Conservation (phyloP, 2,888 invertebrate genomes). For the Tenthredo scrophulariae region DNA sequence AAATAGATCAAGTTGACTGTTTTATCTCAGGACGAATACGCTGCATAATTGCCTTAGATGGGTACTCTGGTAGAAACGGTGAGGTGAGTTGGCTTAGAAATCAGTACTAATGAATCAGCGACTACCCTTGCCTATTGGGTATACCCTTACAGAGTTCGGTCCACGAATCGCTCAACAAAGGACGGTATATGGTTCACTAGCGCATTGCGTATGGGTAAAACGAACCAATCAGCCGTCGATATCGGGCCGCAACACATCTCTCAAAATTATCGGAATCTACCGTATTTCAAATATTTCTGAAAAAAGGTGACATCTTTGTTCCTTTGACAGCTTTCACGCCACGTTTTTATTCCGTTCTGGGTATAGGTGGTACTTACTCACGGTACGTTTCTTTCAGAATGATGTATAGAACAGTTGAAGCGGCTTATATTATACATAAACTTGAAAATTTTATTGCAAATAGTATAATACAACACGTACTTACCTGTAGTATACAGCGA, state of each 20-base stretch:
- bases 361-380: constrained; percentile 5
- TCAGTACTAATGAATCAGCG: constrained; percentile 41
- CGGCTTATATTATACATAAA: background rate
- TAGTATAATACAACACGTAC: background rate
- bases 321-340: constrained; percentile 13
- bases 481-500: background rate
- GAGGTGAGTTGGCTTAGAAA: constrained; percentile 6
- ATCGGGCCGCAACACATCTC: background rate
- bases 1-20: background rate
- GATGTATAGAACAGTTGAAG: background rate
- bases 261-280: constrained; percentile 7
- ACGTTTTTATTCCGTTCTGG: background rate
- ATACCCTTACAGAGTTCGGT: background rate
- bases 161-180: constrained; percentile 23
- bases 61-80: background rate
- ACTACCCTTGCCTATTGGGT: constrained; percentile 3
- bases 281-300: background rate
- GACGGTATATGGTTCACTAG: background rate
- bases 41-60: background rate
- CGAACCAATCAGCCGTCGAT: constrained; percentile 25
- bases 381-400: background rate
- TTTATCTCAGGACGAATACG: background rate
- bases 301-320: constrained; percentile 19
- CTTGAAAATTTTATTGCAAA: background rate
- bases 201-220: background rate